Evolutionary conservation across 1,140 invertebrate species (phyloP).

Genomic region (Heliconius hermathena): DNA sequence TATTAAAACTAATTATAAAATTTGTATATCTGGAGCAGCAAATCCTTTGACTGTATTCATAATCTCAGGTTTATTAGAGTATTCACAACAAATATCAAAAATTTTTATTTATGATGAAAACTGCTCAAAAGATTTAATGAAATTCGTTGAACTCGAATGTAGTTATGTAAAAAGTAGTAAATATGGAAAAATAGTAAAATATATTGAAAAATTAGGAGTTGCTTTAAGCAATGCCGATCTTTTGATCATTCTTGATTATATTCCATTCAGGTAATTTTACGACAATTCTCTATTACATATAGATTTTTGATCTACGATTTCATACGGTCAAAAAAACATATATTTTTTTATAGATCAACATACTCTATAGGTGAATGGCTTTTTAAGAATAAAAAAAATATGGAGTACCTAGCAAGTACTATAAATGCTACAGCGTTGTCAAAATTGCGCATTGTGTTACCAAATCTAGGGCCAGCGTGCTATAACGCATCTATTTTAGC

Average conservation of each 20-base stretch:
- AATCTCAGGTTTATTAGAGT: slow-evolving; percentile 61
- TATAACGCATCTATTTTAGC: slow-evolving; percentile 78
- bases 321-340: too few species aligned
- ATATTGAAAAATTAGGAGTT: slow-evolving; percentile 65
- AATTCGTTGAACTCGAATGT: slow-evolving; percentile 65
- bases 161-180: slow-evolving; percentile 55
- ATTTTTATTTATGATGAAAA: slow-evolving; percentile 65
- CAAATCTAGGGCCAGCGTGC: slow-evolving; percentile 77
- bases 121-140: slow-evolving; percentile 53
- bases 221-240: slow-evolving; percentile 66
- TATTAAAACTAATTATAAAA: slow-evolving; percentile 44
- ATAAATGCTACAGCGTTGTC: slow-evolving; percentile 74
- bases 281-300: slow-evolving; percentile 12
- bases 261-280: slow-evolving; percentile 61
- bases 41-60: slow-evolving; percentile 60
- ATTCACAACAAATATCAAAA: slow-evolving; percentile 54
- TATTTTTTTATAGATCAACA: slow-evolving; percentile 29
- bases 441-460: slow-evolving; percentile 71
- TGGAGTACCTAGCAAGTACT: slow-evolving; percentile 59
- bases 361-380: slow-evolving; percentile 67
- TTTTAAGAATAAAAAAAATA: slow-evolving; percentile 57
- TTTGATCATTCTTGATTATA: slow-evolving; percentile 67
- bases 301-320: not conserved
- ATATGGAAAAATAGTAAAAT: slow-evolving; percentile 62
- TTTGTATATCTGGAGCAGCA: slow-evolving; percentile 65